Base-by-base conservation (phyloP, 2,797 vertebrate genomes). In the Falco rusticolus region DNA sequence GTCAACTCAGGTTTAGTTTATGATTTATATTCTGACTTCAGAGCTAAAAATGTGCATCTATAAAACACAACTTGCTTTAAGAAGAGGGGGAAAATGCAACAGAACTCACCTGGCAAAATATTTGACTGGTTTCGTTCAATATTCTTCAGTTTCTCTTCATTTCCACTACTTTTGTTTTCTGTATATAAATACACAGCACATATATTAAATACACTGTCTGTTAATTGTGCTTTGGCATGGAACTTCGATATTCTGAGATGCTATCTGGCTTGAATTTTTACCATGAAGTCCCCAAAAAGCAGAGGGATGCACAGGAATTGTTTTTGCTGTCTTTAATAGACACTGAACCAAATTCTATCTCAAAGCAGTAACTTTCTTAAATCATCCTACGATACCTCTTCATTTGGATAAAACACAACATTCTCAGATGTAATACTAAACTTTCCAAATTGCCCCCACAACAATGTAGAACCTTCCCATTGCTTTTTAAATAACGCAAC, bases 51-150 rank as follows among this genome's bases (percentile, higher is more conserved):
- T 87, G 78, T 61, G 68, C 69, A 75, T 33, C 24, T 61, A 48
- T 53, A 80, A 91, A 93, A 81, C 29, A 87, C 47, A 63, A 68
- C 34, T 76, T 91, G 28, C 76, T 87, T 83, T 65, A 72, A 70
- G 61, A 75, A 83, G 85, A 61, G 84, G 45, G 87, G 76, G 2
- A 37, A 84, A 89, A n/a, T 43, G 87, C 43, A 95, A 87, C 24
- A 70, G 45, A 84, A 96, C 97, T 97, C 97, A 99, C 99, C 99
- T 34, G 99, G 99, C 91, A 99, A 98, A 95, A 99, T 99, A 94
- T 99, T 99, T 3, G 99, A 99, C 41, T 98, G 98, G 95, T 99
- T 99, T 83, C 99, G 98, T 93, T 99, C 99, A 4, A 98, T 90
- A 88, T 96, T 98, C 98, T 99, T 99, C 95, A 96, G 97, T 95